Evolutionary conservation across 2,888 invertebrate genomes (phyloP).

Genomic region (Harpalus rubripes): DNA sequence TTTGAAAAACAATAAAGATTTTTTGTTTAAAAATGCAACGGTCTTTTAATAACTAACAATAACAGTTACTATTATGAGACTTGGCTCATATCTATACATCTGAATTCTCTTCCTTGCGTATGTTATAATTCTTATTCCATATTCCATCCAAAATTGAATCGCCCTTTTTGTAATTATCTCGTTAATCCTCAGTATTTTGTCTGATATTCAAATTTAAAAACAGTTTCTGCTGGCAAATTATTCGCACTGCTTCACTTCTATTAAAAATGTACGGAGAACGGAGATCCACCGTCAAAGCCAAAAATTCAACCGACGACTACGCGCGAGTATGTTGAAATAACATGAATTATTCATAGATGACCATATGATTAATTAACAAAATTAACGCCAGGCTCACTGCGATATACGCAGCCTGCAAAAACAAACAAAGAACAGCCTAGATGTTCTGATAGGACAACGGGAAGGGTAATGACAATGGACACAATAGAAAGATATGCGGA

Average conservation of each 20-base stretch:
- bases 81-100: too few relatives aligned
- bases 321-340: conserved; percentile 23
- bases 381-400: conserved; percentile 15
- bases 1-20: too few relatives aligned
- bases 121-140: neutral
- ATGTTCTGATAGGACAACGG: neutral
- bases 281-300: conserved; percentile 26
- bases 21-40: too few relatives aligned
- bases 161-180: neutral
- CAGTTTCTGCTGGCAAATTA: conserved; percentile 10
- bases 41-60: too few relatives aligned
- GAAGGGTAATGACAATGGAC: neutral
- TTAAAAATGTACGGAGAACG: conserved; percentile 31
- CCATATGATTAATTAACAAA: conserved; percentile 55
- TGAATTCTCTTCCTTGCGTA: too few relatives aligned
- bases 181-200: neutral
- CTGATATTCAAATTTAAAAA: conserved; percentile 23
- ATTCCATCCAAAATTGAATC: neutral
- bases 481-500: neutral
- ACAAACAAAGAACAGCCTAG: neutral
- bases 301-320: conserved; percentile 34
- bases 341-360: conserved; percentile 52
- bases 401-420: neutral
- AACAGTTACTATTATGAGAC: too few relatives aligned
- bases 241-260: conserved; percentile 7